Evolutionary conservation across 2,113 vertebrate genomes (phyloP).

Genomic region (Maylandia zebra): DNA sequence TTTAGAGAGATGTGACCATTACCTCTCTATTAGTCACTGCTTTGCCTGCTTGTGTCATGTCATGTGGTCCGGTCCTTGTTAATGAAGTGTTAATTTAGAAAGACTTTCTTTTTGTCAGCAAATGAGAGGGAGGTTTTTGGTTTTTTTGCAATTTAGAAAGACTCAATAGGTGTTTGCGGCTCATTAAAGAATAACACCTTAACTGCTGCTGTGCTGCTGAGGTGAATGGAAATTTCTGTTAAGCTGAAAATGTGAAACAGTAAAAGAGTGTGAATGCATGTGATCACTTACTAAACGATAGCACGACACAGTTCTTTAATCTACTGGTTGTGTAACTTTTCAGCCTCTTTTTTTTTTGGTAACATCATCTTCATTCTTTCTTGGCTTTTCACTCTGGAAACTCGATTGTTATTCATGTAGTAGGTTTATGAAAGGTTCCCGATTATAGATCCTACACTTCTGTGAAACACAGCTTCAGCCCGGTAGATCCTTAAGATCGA

Average conservation of each 20-base stretch:
- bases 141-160: neutral
- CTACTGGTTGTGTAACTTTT: neutral
- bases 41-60: neutral
- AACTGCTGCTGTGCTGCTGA: neutral
- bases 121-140: neutral
- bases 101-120: neutral
- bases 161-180: neutral
- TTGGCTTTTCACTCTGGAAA: slow-evolving; percentile 29
- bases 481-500: neutral
- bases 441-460: neutral
- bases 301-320: neutral
- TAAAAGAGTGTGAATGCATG: neutral
- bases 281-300: neutral
- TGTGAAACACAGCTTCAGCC: neutral
- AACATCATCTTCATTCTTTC: neutral
- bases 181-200: neutral
- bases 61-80: neutral
- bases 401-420: neutral
- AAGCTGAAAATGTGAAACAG: neutral
- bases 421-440: slow-evolving; percentile 20
- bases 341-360: neutral
- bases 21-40: neutral
- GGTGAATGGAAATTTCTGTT: neutral
- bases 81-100: slow-evolving; percentile 25
- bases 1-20: neutral